These are phyloP conservation scores for Clarias magur DNA, from an alignment of 2,113 vertebrate genomes.

Conservation along the genomic window DNA sequence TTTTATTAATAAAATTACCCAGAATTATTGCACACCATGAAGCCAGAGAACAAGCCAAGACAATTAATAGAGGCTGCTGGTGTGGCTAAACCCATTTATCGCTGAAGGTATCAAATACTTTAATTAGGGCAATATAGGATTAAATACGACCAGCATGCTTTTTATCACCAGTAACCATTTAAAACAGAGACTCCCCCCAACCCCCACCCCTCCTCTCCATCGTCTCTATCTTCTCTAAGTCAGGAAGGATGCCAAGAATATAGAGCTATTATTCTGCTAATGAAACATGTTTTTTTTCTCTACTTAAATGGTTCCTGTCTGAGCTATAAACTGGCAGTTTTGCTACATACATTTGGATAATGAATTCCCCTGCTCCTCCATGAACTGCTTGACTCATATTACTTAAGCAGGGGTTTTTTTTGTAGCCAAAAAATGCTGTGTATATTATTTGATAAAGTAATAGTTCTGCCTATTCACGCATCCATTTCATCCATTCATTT, in stretches of 20 bases:
- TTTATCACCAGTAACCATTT: constrained; percentile 61
- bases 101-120: constrained; percentile 62
- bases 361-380: constrained; percentile 49
- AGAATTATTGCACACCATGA: constrained; percentile 66
- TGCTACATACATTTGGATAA: constrained; percentile 61
- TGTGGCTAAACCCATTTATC: constrained; percentile 57
- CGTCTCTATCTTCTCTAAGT: constrained; percentile 40
- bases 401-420: background rate
- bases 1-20: constrained; percentile 73
- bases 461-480: background rate
- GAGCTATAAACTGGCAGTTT: constrained; percentile 58
- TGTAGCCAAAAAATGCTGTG: background rate
- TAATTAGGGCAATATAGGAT: constrained; percentile 65
- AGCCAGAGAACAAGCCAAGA: constrained; percentile 52
- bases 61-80: constrained; percentile 62
- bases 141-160: constrained; percentile 59
- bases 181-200: constrained; percentile 22
- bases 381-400: background rate
- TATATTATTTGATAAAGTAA: constrained; percentile 4
- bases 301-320: constrained; percentile 56
- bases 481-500: background rate
- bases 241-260: constrained; percentile 60
- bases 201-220: constrained; percentile 4
- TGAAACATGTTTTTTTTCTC: constrained; percentile 60
- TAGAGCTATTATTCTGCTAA: constrained; percentile 61